Base-by-base conservation (phyloP, 2,113 vertebrate species). In the Vidua chalybeata region DNA sequence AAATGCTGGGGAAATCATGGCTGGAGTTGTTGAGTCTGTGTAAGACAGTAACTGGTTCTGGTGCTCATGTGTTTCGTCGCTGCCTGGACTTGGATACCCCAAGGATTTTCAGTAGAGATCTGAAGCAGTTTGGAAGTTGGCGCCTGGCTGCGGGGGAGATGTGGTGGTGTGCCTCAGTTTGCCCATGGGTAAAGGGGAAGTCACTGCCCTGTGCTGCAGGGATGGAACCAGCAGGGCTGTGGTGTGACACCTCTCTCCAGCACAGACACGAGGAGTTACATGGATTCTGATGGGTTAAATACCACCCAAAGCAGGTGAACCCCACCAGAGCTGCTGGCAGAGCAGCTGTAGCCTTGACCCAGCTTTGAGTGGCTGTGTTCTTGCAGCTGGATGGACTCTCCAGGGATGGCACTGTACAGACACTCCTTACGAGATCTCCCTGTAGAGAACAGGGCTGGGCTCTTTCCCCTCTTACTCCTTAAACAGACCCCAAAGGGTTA, bases 221-320 rank as follows among this genome's bases (percentile, higher is more conserved):
- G 28, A 0, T 67, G 76, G 33, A 14, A 15, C 4, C 62, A 35
- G 45, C 68, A 66, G 48, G n/a, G 7, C 6, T 39, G 17, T 31
- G 84, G 3, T 28, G 64, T 2, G 4, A 14, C 54, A 30, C 13
- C 16, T 59, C 28, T 33, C 10, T 76, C 23, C 63, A n/a, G 3
- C 14, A 1, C 21, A 15, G 66, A 33, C 11, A 7, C 3, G 2
- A 75, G 48, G 43, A 31, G 17, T 4, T 46, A 0, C 1, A 0
- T 20, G 61, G n/a, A 21, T 15, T 55, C 33, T 52, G 72, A 27
- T 35, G 63, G 27, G 39, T 48, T 68, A 61, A 76, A 15, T 7
- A n/a, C 5, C 67, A 28, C 28, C 75, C 49, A 31, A 10, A 72
- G 54, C 21, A 52, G 58, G 13, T 55, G 89, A 85, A 33, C 8